Conservation (phyloP, 2,797 vertebrate genomes). For the Tinamus major region DNA sequence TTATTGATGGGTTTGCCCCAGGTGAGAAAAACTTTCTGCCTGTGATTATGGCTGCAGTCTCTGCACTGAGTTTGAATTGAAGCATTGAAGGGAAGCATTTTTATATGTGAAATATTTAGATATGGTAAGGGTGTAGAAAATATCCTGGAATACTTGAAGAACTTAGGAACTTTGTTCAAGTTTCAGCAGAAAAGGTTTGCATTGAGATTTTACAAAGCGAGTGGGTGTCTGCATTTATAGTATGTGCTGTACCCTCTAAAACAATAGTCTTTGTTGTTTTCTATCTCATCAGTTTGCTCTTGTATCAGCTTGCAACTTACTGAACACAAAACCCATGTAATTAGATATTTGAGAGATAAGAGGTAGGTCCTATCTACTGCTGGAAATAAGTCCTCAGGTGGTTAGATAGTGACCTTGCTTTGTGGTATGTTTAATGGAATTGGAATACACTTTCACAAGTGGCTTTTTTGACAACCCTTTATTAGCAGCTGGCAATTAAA, state of each 20-base stretch:
- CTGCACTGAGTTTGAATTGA: background rate
- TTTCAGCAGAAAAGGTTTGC: background rate
- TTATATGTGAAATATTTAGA: background rate
- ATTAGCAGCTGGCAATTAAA: slow-evolving; percentile 80
- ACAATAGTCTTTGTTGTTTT: background rate
- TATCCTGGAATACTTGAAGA: background rate
- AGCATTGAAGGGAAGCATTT: background rate
- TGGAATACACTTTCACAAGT: slow-evolving; percentile 61
- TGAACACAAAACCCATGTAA: background rate
- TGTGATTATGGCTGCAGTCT: background rate
- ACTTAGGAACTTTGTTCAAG: background rate
- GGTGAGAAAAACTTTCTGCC: background rate
- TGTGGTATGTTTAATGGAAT: slow-evolving; percentile 47
- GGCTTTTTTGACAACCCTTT: slow-evolving; percentile 76
- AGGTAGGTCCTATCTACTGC: background rate
- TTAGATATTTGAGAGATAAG: background rate
- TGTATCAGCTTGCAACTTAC: background rate
- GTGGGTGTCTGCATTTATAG: background rate
- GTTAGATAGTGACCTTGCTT: slow-evolving; percentile 29
- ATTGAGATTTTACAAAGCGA: background rate
- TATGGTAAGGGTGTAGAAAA: background rate
- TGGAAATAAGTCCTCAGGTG: slow-evolving; percentile 42
- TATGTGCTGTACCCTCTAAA: background rate
- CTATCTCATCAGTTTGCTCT: slow-evolving; percentile 5
- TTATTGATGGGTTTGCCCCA: background rate